Conservation (phyloP, 2,797 vertebrate genomes). For the Delichon dasypus region DNA sequence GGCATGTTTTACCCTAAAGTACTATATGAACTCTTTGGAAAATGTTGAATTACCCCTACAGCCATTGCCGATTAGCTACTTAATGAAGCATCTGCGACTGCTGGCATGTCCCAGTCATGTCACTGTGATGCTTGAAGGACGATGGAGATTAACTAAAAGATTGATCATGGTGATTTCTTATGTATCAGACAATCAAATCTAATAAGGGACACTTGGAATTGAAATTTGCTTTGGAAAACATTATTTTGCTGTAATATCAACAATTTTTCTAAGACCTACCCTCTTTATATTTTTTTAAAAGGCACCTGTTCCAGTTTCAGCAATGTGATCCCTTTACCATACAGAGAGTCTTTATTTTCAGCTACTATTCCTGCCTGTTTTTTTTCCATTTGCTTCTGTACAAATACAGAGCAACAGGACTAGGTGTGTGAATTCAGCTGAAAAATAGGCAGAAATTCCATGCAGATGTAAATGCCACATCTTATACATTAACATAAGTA, state of each 20-base stretch:
- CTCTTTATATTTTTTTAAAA: not conserved
- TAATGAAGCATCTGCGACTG: constrained; percentile 24
- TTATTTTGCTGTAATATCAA: not conserved
- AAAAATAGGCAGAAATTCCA: not conserved
- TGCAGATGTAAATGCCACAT: not conserved
- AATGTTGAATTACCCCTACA: constrained; percentile 37
- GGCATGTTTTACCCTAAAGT: not conserved
- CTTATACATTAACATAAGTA: not conserved
- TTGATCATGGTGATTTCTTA: not conserved
- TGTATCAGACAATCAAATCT: not conserved
- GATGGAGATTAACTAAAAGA: constrained; percentile 27
- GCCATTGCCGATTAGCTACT: constrained; percentile 26
- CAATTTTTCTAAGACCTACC: not conserved
- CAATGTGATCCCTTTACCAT: not conserved
- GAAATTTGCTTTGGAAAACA: not conserved
- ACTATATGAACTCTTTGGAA: constrained; percentile 33
- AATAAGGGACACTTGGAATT: not conserved
- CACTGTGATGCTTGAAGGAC: constrained; percentile 42
- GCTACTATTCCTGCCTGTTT: not conserved
- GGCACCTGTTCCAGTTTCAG: not conserved
- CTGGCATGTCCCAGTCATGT: constrained; percentile 29
- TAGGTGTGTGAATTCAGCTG: not conserved
- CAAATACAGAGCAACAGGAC: not conserved
- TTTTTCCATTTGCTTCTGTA: not conserved
- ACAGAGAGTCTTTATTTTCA: not conserved